Conservation (phyloP, 2,888 invertebrate genomes). For the Eutolmus rufibarbis region DNA sequence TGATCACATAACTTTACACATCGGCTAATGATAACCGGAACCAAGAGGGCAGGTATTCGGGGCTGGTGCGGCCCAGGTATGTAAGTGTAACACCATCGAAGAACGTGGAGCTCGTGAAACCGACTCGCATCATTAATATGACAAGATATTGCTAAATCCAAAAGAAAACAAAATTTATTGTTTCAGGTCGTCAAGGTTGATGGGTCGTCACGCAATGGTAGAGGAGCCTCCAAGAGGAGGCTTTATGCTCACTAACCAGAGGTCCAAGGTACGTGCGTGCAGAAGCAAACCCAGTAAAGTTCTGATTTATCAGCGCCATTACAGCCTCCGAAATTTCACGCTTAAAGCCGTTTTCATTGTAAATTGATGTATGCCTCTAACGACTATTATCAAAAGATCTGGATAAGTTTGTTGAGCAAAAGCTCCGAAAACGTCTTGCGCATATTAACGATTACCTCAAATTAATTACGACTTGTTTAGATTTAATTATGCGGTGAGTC, state of each 20-base stretch:
- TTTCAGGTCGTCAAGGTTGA: conserved; percentile 34
- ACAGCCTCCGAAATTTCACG: neutral
- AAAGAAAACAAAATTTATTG: conserved; percentile 34
- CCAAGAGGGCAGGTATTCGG: neutral
- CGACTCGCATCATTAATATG: conserved; percentile 26
- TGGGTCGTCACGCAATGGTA: conserved; percentile 23
- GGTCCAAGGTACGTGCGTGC: neutral
- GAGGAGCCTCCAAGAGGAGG: conserved; percentile 7
- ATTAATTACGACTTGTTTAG: conserved; percentile 34
- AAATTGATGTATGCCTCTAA: neutral
- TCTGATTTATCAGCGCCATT: neutral
- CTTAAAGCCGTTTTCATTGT: neutral
- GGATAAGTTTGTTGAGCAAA: neutral
- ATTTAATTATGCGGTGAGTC: conserved; percentile 6
- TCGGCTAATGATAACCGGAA: conserved; percentile 26
- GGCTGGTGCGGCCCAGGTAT: neutral
- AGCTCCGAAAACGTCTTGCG: neutral
- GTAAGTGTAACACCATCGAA: conserved; percentile 8
- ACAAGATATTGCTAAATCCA: conserved; percentile 33
- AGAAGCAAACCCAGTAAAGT: neutral
- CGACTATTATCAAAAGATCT: neutral
- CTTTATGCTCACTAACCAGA: neutral
- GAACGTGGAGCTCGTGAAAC: neutral
- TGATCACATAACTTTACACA: conserved; percentile 16
- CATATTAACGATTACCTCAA: neutral